Base-by-base conservation (phyloP, 2,888 invertebrate genomes). In the Leptarthrus brevirostris region DNA sequence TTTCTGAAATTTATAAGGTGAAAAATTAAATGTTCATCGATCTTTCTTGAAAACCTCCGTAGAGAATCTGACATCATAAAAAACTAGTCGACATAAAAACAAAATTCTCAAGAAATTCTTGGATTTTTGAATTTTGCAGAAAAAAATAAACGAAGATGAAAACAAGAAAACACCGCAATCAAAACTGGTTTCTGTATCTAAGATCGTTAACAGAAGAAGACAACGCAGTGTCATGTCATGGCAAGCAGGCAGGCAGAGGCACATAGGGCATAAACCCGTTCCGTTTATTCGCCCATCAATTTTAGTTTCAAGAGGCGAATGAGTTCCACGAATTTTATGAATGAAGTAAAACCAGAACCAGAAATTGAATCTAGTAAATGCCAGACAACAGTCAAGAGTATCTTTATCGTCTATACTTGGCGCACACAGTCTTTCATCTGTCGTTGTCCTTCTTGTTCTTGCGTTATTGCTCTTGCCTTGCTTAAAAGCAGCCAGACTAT, bases 311-410 rank as follows among this genome's bases (percentile, higher is more conserved):
- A 64, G 64, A 64, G 47, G 64, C 64, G 64, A 64, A 64, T 64
- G 44, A 64, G 64, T 64, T 64, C 64, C 64, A 44, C 64, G 64
- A 64, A 64, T 64, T 64, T 64, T 64, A 64, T 64, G 64, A 64
- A 64, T 64, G 64, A 64, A 64, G 24, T 64, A 64, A n/a, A 64
- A 64, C 64, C 64, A 64, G 64, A 64, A 64, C 64, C 64, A 64
- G 64, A 64, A 64, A 64, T 64, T 64, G 44, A 64, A 24, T 20
- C 64, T 47, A 64, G 64, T 64, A 64, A 64, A 44, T n/a, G 22
- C 22, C 64, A 64, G 64, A 64, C 61, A 36, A 61, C 40, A 36
- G 40, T 61, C n/a, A n/a, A n/a, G n/a, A 8, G 30, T 30, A 30
- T 30, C 30, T 30, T 30, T 30, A 5, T 30, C 3, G 30, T 30